Base-by-base conservation (phyloP, 2,797 vertebrate species). In the Cuniculus paca region DNA sequence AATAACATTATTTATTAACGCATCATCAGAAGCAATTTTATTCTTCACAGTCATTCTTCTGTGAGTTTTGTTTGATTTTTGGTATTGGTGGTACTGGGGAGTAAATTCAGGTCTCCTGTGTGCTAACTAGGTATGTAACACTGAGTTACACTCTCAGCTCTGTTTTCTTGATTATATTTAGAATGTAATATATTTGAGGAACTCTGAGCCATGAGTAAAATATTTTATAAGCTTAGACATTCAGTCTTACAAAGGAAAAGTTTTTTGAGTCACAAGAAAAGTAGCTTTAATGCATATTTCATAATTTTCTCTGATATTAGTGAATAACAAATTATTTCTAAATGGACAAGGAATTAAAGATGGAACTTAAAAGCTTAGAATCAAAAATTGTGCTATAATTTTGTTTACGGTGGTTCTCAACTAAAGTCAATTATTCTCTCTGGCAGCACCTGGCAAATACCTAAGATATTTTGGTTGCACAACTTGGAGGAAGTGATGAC, bases 311-410 rank as follows among this genome's bases (percentile, higher is more conserved):
- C 87, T 84, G 19, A 45, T 24, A 48, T 20, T 48, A 87, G 84
- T 54, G 28, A 89, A 68, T 56, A 54, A 90, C 8, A 93, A n/a
- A 95, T 86, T 70, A 92, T 82, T 91, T 96, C 42, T 52, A 90
- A 88, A 61, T 78, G 13, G 95, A 58, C 14, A 75, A 82, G 77
- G 6, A 88, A 86, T 89, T 86, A 70, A 80, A n/a, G 19, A 56
- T 22, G 39, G 3, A 79, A 34, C 26, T 48, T 17, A 24, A 16
- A 54, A 70, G 65, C 6, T 56, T 70, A 81, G 6, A 7, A 58
- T 79, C 58, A 65, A n/a, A 90, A 58, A 58, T n/a, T 5, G 31
- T 39, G 17, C 34, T n/a, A 61, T 22, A 86, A 31, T 17, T 83
- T 91, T 42, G 31, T 75, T 54, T 88, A 42, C 22, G 56, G 28